Evolutionary conservation across 2,113 vertebrate genomes (phyloP), one percentile per base, ranked within the genome.

Genomic region (Etia nguti): DNA sequence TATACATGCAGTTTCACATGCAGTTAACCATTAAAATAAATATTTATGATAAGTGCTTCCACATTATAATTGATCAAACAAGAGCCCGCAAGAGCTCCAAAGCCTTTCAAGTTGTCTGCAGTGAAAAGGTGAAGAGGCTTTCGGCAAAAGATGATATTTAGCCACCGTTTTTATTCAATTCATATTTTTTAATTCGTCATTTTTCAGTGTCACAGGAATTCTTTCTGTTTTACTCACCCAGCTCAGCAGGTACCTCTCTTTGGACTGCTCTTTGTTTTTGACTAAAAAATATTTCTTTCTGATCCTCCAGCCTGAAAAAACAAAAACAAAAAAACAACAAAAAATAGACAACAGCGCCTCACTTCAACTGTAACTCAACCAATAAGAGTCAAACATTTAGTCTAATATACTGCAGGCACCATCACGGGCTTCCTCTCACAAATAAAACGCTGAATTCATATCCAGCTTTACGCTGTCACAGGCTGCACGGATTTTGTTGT

Each of bases 221-320:
- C 4, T 36, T 46, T 57, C 2, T 13, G 1, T 4, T 68, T 46
- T 6, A 95, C 93, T 95, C 96, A 99, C 99, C 99, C 98, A 99
- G 96, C 97, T 99, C 94, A 99, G 96, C 81, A 98, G 95, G 7
- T 98, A 97, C 5, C 97, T 93, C 79, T 99, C 98, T 94, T 99
- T 99, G 89, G 97, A 97, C 92, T 97, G 98, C 92, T 98, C 98
- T 96, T 98, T 99, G 94, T 97, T 97, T 96, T 97, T 99, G 94
- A 99, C 97, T 84, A 99, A 93, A 90, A 99, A 98, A 89, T 98
- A 99, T 88, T 97, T 98, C 96, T 99, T 99, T 92, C 98, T 97
- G 95, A 99, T 97, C 88, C 99, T 96, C 99, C 98, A 99, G 50
- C 99, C 99, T 99, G 85, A 89, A 91, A 55, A 81, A n/a, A n/a